A percentile compares a stretch with the other conserved stretches of the same genome.
These are phyloP conservation scores for Drosophila testacea DNA, from an alignment of 2,888 invertebrate species.

Conservation along the genomic window DNA sequence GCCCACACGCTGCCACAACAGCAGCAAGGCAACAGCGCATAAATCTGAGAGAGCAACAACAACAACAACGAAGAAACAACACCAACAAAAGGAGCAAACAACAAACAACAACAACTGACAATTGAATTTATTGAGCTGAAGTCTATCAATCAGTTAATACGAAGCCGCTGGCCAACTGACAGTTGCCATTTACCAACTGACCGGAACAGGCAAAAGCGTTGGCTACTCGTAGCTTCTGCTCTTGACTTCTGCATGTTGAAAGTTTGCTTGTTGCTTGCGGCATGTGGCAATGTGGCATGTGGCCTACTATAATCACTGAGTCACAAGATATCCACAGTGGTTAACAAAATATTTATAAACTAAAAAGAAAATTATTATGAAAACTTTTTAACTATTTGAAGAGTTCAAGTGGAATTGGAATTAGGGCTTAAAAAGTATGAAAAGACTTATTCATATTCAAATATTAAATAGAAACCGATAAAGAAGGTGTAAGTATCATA, in stretches of 20 bases:
- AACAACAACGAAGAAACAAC: constrained; percentile 6
- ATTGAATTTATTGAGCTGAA: constrained; percentile 74
- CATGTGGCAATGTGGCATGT: constrained; percentile 18
- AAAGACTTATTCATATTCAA: too few relatives aligned
- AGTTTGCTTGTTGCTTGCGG: constrained; percentile 36
- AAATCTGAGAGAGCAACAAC: constrained; percentile 51
- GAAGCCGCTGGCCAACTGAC: constrained; percentile 55
- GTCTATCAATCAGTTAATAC: constrained; percentile 77
- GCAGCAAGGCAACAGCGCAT: constrained; percentile 37
- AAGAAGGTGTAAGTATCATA: too few relatives aligned
- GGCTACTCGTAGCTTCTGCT: constrained; percentile 25
- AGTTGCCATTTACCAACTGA: constrained; percentile 33
- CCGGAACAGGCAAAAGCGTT: constrained; percentile 17
- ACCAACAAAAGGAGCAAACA: constrained; percentile 15
- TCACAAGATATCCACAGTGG: constrained; percentile 49
- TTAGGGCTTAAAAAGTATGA: too few relatives aligned
- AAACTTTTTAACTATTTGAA: too few relatives aligned
- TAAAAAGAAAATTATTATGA: too few relatives aligned
- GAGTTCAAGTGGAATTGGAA: too few relatives aligned
- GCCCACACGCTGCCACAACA: constrained; percentile 11
- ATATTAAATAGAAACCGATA: too few relatives aligned
- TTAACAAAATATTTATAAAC: background rate
- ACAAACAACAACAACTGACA: constrained; percentile 57
- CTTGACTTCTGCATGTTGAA: constrained; percentile 36
- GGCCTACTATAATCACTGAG: constrained; percentile 52